Conservation (phyloP, 2,113 vertebrate species). For the Siniperca knerii region DNA sequence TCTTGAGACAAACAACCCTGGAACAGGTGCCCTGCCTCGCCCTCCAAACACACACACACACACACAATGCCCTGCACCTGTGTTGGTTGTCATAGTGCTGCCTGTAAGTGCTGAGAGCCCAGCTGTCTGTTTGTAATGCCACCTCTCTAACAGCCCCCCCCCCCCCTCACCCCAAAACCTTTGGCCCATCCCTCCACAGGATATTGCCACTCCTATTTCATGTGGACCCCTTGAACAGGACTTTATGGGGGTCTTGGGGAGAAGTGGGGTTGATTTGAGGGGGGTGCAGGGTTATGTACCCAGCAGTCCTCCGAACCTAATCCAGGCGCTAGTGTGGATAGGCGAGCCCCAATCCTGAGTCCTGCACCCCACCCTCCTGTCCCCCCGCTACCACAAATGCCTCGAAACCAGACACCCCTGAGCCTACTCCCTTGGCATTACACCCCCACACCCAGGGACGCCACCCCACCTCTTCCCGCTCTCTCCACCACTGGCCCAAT, state of each 20-base stretch:
- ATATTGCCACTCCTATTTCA: constrained; percentile 67
- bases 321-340: constrained; percentile 50
- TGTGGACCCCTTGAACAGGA: constrained; percentile 44
- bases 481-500: constrained; percentile 24
- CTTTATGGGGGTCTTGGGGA: constrained; percentile 3
- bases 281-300: constrained; percentile 25
- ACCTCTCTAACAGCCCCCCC: constrained; percentile 51
- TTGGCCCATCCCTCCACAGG: constrained; percentile 47
- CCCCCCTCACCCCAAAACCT: constrained; percentile 26
- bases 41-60: constrained; percentile 26
- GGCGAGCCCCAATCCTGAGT: constrained; percentile 35
- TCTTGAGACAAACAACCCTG: constrained; percentile 47
- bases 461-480: background rate
- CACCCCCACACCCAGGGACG: background rate
- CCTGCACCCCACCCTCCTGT: constrained; percentile 34
- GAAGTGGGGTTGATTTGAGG: background rate
- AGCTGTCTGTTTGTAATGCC: constrained; percentile 79
- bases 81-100: constrained; percentile 72
- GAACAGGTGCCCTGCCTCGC: constrained; percentile 66
- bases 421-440: constrained; percentile 31
- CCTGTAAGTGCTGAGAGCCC: constrained; percentile 72
- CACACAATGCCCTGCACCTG: constrained; percentile 76
- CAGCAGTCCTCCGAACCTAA: constrained; percentile 55
- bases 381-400: constrained; percentile 71
- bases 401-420: constrained; percentile 69